Percentiles rank a stretch among this genome's conserved stretches.
Conservation (phyloP, 2,113 vertebrate genomes). For the human (Homo sapiens) region DNA sequence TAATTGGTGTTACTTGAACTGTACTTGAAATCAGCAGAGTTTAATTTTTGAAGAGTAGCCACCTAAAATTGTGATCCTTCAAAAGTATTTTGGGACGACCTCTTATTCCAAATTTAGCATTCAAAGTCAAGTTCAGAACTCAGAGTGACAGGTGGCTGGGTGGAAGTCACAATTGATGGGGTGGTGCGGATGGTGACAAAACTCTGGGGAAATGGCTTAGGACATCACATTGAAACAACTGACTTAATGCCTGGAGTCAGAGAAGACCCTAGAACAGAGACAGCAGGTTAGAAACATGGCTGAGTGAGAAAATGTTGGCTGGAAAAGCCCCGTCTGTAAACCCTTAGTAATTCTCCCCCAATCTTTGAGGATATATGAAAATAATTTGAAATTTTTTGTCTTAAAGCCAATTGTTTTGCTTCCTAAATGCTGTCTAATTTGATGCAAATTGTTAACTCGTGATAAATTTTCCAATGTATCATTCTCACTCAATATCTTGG, state of each 20-base stretch:
- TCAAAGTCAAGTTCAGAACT: not conserved
- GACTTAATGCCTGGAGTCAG: not conserved
- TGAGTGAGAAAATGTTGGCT: not conserved
- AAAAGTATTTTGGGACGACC: not conserved
- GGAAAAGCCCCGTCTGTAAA: not conserved
- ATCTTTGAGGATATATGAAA: not conserved
- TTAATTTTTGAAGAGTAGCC: conserved; percentile 7
- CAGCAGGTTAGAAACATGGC: not conserved
- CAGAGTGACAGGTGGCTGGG: not conserved
- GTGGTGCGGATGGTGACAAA: too few relatives aligned
- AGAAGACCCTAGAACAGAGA: not conserved
- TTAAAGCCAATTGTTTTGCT: not conserved
- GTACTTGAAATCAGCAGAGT: not conserved
- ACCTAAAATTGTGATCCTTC: not conserved
- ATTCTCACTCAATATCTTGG: not conserved
- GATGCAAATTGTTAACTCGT: not conserved
- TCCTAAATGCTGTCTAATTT: not conserved
- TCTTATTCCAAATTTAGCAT: not conserved
- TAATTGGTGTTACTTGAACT: not conserved
- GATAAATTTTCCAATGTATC: not conserved
- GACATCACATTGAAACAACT: not conserved
- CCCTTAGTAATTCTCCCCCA: not conserved
- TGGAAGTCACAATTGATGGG: not conserved
- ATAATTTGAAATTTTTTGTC: not conserved
- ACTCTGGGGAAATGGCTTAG: not conserved